Evolutionary conservation across 64 coral and sea anemone genomes (phyloP), one percentile per base, ranked within the genome.

Genomic region (Astreopora myriophthalma): DNA sequence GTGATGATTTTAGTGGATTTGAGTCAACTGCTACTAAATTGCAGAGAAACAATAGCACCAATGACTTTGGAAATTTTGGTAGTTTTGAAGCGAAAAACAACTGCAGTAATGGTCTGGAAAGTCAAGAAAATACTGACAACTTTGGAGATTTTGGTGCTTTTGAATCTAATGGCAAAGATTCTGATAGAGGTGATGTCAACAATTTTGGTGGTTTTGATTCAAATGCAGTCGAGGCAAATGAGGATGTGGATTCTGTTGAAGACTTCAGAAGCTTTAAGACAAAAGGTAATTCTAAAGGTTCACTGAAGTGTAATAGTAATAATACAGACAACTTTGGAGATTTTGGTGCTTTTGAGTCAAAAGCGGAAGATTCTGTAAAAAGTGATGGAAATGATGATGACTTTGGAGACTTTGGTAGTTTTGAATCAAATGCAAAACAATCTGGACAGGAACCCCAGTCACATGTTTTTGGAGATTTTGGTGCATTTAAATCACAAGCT

Each of bases 101-200:
- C 5, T 64, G 2, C 16, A 44, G 79, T 19, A 16, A 49, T 49
- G 8, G 5, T 5, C 19, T 14, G 36, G 19, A 71, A 29, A 71
- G 28, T 20, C 22, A 71, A 71, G n/a, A 23, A 26, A 67, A 63
- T 44, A 74, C 65, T 58, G 36, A 55, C 31, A 62, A 93, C 1
- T 93, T 93, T 87, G 83, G 81, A 25, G 71, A 87, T 31, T 93
- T 93, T 93, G 83, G 23, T 12, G 19, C 26, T 37, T 77, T 83
- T 83, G 79, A 83, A 13, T 61, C 33, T 4, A 83, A 25, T n/a
- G 22, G 12, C 16, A 65, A 38, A 61, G 51, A 49, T 34, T 22
- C 2, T 28, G 3, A 61, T 60, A 61, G 9, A 3, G 6, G 14
- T 3, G 58, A 30, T 9, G 22, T 25, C 33, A 26, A 13, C 28